Evolutionary conservation across 2,888 invertebrate genomes (phyloP).

Genomic region (Ophioninae sp.): DNA sequence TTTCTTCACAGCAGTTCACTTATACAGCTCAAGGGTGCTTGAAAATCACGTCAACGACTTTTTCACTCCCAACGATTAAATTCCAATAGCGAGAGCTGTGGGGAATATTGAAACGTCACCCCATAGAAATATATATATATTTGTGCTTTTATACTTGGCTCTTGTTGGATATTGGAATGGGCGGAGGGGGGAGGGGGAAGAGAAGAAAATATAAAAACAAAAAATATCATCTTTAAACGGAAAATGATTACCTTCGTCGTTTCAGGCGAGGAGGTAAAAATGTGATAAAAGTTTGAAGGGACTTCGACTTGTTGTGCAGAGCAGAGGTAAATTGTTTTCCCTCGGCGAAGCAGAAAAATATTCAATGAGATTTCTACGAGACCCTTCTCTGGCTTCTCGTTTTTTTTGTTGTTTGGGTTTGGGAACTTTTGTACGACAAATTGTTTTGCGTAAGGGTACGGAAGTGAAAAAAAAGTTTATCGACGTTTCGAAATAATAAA

Average conservation of each 20-base stretch:
- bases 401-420: neutral
- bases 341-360: neutral
- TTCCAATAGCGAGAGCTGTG: constrained; percentile 2
- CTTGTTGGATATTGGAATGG: neutral
- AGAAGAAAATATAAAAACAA: neutral
- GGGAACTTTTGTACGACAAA: neutral
- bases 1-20: constrained; percentile 5
- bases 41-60: constrained; percentile 51
- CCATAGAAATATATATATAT: constrained; percentile 8
- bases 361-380: neutral
- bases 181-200: neutral
- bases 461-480: neutral
- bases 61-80: constrained; percentile 43
- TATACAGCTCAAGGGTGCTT: neutral
- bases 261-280: neutral
- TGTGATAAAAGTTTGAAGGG: neutral
- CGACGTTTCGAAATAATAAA: neutral
- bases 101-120: constrained; percentile 34
- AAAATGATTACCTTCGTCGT: constrained; percentile 5
- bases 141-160: neutral
- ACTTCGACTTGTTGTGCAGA: neutral
- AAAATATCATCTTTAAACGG: neutral
- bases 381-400: neutral
- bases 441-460: neutral
- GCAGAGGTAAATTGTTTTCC: constrained; percentile 6